phyloP scores from a whole-genome alignment of 2,113 vertebrate genomes.

The Amblyopsis rosae region DNA sequence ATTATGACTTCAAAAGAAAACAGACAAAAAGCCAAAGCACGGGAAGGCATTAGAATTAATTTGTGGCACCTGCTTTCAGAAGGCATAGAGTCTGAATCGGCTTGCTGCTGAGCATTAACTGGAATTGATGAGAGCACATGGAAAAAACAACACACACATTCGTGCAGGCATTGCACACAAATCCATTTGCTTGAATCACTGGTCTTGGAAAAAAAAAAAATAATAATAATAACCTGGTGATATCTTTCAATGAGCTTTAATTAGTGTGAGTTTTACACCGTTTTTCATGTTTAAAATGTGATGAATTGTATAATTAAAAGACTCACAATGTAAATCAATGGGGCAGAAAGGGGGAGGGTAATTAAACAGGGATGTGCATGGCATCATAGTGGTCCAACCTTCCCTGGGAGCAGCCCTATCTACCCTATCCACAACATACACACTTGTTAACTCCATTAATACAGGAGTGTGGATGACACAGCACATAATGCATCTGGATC shows the following conservation, averaged over 20 bases:
- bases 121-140: slow-evolving; percentile 45
- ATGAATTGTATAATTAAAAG: slow-evolving; percentile 94
- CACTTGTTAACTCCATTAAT: slow-evolving; percentile 49
- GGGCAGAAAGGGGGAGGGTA: slow-evolving; percentile 80
- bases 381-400: slow-evolving; percentile 65
- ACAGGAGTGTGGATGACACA: slow-evolving; percentile 29
- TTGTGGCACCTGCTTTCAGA: slow-evolving; percentile 45
- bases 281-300: slow-evolving; percentile 91
- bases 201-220: slow-evolving; percentile 51
- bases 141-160: slow-evolving; percentile 11
- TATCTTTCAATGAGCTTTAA: slow-evolving; percentile 83
- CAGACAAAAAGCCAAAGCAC: slow-evolving; percentile 25
- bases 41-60: slow-evolving; percentile 39
- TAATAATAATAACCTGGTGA: slow-evolving; percentile 60
- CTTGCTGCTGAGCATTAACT: slow-evolving; percentile 38
- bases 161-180: slow-evolving; percentile 16
- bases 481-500: slow-evolving; percentile 26
- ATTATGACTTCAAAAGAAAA: slow-evolving; percentile 39
- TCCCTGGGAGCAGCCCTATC: slow-evolving; percentile 39
- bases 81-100: slow-evolving; percentile 19
- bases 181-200: slow-evolving; percentile 81
- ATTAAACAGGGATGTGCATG: slow-evolving; percentile 76
- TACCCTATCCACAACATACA: neutral
- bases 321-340: slow-evolving; percentile 86
- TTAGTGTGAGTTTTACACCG: slow-evolving; percentile 80